A percentile compares a stretch with the other conserved stretches of the same genome.
Conservation (phyloP, 1,140 invertebrate genomes). For the Apis florea region DNA sequence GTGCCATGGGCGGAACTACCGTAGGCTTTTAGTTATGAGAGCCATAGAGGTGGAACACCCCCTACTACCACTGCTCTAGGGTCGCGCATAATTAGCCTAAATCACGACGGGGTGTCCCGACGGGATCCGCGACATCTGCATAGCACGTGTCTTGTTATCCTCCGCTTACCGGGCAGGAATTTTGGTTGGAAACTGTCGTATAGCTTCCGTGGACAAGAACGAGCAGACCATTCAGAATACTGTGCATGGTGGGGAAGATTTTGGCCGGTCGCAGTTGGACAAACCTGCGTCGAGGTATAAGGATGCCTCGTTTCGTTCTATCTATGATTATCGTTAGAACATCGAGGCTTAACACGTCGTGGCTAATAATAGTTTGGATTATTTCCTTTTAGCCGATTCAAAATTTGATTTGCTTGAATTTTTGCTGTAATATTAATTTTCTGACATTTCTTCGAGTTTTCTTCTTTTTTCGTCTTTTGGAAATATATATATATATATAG, state of each 20-base stretch:
- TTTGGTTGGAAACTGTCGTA: conserved; percentile 19
- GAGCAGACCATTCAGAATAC: conserved; percentile 37
- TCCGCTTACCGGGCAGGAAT: conserved; percentile 26
- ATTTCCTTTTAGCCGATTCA: not conserved
- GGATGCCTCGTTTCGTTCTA: not conserved
- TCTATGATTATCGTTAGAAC: conserved; percentile 18
- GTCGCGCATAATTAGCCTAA: conserved; percentile 72
- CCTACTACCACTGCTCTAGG: not conserved
- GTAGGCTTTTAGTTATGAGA: conserved; percentile 51
- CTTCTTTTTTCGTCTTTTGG: too few species aligned
- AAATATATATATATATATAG: too few species aligned
- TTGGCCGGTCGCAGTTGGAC: not conserved
- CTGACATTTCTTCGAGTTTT: too few species aligned
- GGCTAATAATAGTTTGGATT: not conserved
- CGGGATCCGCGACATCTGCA: conserved; percentile 67
- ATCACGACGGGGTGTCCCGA: conserved; percentile 61
- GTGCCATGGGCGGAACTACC: conserved; percentile 7
- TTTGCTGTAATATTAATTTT: too few species aligned
- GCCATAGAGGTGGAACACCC: conserved; percentile 33
- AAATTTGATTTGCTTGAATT: too few species aligned
- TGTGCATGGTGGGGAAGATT: conserved; percentile 5
- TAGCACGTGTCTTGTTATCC: conserved; percentile 67
- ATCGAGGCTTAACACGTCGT: conserved; percentile 4
- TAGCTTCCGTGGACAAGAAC: conserved; percentile 7
- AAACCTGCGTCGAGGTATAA: not conserved